A percentile compares a stretch with the other conserved stretches of the same genome.
Conservation (phyloP, 2,113 vertebrate genomes). For the Coturnix japonica region DNA sequence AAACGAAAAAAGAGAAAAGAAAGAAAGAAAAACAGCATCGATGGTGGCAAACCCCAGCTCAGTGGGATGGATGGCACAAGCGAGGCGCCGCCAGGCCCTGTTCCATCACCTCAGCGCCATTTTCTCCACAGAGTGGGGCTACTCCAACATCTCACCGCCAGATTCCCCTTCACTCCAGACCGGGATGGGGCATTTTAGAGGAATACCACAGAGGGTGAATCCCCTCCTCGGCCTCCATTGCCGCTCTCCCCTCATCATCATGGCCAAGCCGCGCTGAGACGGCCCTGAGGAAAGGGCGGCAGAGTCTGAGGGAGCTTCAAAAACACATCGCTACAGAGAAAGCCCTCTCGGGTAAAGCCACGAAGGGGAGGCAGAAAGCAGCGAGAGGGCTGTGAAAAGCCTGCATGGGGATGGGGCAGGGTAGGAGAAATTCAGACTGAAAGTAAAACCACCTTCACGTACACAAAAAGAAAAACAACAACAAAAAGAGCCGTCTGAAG, state of each 20-base stretch:
- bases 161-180: not conserved
- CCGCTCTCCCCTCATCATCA: not conserved
- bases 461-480: not conserved
- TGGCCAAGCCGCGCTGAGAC: not conserved
- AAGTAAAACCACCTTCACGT: not conserved
- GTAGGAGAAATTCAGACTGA: constrained; percentile 26
- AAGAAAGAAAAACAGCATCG: not conserved
- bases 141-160: accelerated
- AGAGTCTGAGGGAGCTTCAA: not conserved
- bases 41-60: not conserved
- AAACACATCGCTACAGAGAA: not conserved
- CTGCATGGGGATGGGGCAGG: not conserved
- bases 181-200: not conserved
- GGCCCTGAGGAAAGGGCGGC: not conserved
- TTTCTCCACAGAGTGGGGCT: not conserved
- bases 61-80: accelerated
- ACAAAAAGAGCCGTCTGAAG: not conserved
- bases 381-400: not conserved
- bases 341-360: not conserved
- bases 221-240: not conserved
- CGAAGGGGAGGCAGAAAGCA: not conserved
- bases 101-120: not conserved
- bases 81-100: accelerated
- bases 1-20: not conserved
- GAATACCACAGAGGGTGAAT: not conserved